Base-by-base conservation (phyloP, 2,113 vertebrate species). In the Taurulus bubalis region DNA sequence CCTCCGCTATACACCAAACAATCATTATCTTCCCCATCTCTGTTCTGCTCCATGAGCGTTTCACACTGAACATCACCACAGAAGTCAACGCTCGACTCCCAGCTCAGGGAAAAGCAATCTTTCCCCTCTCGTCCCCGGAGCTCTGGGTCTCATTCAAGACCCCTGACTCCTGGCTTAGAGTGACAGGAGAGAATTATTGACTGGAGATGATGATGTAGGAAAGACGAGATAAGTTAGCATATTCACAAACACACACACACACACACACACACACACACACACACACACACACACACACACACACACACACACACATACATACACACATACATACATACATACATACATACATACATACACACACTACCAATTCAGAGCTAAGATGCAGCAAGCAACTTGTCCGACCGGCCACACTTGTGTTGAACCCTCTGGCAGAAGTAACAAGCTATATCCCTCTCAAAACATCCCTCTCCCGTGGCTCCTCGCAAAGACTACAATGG, bases 21-120 rank as follows among this genome's bases (percentile, higher is more conserved):
- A 85, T 92, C 83, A 89, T 91, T 87, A 90, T 85, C 84, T 80
- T 71, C 84, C 75, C 80, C 79, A 84, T 89, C 71, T 74, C 77
- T 53, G 81, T 85, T 91, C 91, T 74, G 87, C 84, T 87, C 82
- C 79, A 67, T 68, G 85, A 58, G 87, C 82, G 88, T 76, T 63
- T 84, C 63, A 78, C 78, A 22, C 70, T 30, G 47, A 87, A 85
- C 88, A 85, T 88, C 85, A 85, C 90, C 89, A 80, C 77, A 75
- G 64, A 74, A 83, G 76, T 72, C 79, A 53, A 64, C 40, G 65
- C 83, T 64, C 40, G 1, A 47, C 65, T 83, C 77, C 56, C 82
- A 79, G 77, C 82, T 82, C 71, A 28, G 81, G 75, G 79, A 84
- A 87, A 90, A 83, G 84, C 84, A 88, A 82, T 88, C 81, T 85